Evolutionary conservation across 1,140 invertebrate species (phyloP).

Genomic region (Propsilocerus akamusi): DNA sequence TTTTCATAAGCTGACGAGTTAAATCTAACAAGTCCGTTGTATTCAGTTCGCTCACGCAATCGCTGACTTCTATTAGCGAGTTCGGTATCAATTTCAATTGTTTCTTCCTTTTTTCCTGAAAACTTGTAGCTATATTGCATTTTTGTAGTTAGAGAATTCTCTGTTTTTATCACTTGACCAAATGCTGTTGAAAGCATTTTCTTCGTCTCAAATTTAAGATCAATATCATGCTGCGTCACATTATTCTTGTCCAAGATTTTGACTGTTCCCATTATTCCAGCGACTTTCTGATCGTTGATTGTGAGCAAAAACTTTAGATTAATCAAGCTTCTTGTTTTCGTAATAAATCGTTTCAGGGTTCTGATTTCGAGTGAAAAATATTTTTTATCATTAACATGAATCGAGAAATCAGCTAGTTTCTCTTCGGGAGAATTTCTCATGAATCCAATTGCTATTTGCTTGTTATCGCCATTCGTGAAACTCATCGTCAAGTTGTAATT

Average conservation of each 20-base stretch:
- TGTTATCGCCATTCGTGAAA: slow-evolving; percentile 32
- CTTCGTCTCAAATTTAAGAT: slow-evolving; percentile 35
- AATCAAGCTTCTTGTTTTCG: slow-evolving; percentile 33
- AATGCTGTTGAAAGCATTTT: slow-evolving; percentile 30
- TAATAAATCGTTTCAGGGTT: slow-evolving; percentile 20
- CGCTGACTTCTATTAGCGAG: slow-evolving; percentile 38
- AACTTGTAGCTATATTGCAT: slow-evolving; percentile 47
- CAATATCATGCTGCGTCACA: slow-evolving; percentile 34
- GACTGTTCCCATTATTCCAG: slow-evolving; percentile 33
- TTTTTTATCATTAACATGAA: slow-evolving; percentile 42
- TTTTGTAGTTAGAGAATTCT: slow-evolving; percentile 21
- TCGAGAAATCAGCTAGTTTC: slow-evolving; percentile 33
- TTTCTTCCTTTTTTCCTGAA: slow-evolving; percentile 40
- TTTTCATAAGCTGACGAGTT: slow-evolving; percentile 54
- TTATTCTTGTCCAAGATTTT: slow-evolving; percentile 33
- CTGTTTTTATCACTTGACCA: slow-evolving; percentile 30
- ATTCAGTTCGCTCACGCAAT: slow-evolving; percentile 35
- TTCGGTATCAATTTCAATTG: slow-evolving; percentile 40
- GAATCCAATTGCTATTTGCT: slow-evolving; percentile 32
- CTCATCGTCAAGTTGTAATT: slow-evolving; percentile 37
- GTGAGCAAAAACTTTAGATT: slow-evolving; percentile 36
- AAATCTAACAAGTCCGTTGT: slow-evolving; percentile 41
- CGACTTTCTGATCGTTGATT: slow-evolving; percentile 39
- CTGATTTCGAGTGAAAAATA: slow-evolving; percentile 28
- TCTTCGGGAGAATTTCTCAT: slow-evolving; percentile 40